Base-by-base conservation (phyloP, 2,797 vertebrate species). In the Threskiornis aethiopicus region DNA sequence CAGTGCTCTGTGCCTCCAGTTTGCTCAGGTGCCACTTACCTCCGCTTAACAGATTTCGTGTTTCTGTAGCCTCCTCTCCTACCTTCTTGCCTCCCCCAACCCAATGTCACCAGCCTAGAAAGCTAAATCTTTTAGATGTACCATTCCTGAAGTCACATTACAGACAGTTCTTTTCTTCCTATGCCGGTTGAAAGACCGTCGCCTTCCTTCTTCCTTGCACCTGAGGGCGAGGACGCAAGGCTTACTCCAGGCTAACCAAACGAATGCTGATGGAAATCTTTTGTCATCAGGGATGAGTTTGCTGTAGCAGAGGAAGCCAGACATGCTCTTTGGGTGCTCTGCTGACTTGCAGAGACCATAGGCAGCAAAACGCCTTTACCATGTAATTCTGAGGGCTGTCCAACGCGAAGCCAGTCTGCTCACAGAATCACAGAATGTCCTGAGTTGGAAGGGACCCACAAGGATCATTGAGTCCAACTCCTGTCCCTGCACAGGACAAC, bases 151-250 rank as follows among this genome's bases (percentile, higher is more conserved):
- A 31, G 42, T 18, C 54, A 83, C 17, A 20, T 44, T 79, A 61
- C 49, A 72, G 42, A 62, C 19, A 35, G 33, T 12, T 55, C 19
- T 58, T 29, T 22, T 11, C n/a, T 46, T 5, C 49, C 58, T 19
- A 4, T 20, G 8, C 0, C 1, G 25, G 37, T 10, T 83, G 28
- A 67, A 41, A 77, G 47, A 42, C 26, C 11, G 6, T 24, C 21
- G 37, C 25, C 14, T 69, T 47, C 26, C 47, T 25, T 47, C 16
- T 26, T 2, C 39, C 18, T 17, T 17, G 41, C 0, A 2, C 15
- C 20, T 1, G 0, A 11, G 13, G 16, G 12, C 18, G n/a, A 67
- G 18, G 15, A 51, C 14, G 20, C 2, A 0, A 75, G 19, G 64
- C 10, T 59, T 21, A 35, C 16, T 49, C 26, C 26, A 58, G 26